A percentile compares a stretch with the other conserved stretches of the same genome.
phyloP scores from a whole-genome alignment of 1,140 invertebrate genomes.

The Pararge aegeria region DNA sequence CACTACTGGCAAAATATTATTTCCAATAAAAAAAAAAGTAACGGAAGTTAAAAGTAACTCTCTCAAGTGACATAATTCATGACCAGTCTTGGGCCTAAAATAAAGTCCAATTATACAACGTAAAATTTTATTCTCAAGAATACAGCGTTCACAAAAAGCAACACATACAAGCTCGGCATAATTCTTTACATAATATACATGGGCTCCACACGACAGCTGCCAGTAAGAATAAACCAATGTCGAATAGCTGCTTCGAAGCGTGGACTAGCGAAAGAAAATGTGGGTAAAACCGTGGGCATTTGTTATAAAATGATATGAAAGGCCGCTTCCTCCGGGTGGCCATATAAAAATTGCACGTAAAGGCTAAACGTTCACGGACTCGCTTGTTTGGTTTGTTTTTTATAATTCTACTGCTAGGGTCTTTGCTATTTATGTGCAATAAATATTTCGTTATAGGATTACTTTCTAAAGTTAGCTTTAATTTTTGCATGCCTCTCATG shows the following conservation, averaged over 20 bases:
- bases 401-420: slow-evolving; percentile 31
- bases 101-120: slow-evolving; percentile 1
- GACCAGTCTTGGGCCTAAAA: not conserved
- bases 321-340: slow-evolving; percentile 40
- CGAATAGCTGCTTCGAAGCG: slow-evolving; percentile 41
- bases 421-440: slow-evolving; percentile 31
- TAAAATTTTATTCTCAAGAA: slow-evolving; percentile 31
- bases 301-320: slow-evolving; percentile 39
- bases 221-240: slow-evolving; percentile 45
- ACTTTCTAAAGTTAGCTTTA: slow-evolving; percentile 29
- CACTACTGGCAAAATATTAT: too few species aligned
- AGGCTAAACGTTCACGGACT: slow-evolving; percentile 36
- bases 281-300: slow-evolving; percentile 45
- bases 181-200: slow-evolving; percentile 46
- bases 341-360: slow-evolving; percentile 47
- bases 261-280: slow-evolving; percentile 39
- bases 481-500: slow-evolving; percentile 22
- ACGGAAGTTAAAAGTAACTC: too few species aligned
- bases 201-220: slow-evolving; percentile 52
- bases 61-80: too few species aligned
- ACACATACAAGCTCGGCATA: slow-evolving; percentile 47
- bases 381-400: slow-evolving; percentile 3
- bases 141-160: slow-evolving; percentile 41
- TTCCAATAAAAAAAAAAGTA: too few species aligned
- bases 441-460: slow-evolving; percentile 34